These are phyloP conservation scores for Zenarchopterus dispar DNA, from an alignment of 2,797 vertebrate species.

Conservation along the genomic window DNA sequence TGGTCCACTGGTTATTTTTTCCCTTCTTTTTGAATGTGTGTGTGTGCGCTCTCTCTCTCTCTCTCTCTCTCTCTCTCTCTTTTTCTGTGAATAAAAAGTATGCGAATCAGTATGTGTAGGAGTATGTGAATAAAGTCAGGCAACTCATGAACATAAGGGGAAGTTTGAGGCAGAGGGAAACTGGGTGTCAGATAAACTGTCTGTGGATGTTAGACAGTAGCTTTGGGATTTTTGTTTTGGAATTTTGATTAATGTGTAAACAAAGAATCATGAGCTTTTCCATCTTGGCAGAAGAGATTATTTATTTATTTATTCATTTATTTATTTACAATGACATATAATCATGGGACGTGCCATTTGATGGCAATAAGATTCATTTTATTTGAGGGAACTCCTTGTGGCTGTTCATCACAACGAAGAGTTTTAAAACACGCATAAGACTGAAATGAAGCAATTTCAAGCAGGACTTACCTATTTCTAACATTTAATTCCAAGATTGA, in stretches of 20 bases:
- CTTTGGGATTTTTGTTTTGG: background rate
- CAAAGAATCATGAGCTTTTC: background rate
- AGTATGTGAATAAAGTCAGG: slow-evolving; percentile 28
- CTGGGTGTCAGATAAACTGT: background rate
- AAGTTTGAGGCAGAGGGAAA: slow-evolving; percentile 10
- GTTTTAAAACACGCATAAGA: background rate
- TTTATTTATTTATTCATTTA: background rate
- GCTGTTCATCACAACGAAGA: background rate
- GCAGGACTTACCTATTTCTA: background rate
- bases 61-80: no score
- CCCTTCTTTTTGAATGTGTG: no score
- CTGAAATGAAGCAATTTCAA: background rate
- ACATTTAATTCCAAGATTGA: background rate
- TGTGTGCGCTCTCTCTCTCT: no score
- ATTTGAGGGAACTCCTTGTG: background rate
- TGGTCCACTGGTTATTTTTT: slow-evolving; percentile 3
- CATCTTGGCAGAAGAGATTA: background rate
- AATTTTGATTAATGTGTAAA: background rate
- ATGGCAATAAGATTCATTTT: background rate
- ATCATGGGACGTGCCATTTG: background rate
- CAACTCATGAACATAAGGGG: slow-evolving; percentile 10
- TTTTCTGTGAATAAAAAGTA: no score
- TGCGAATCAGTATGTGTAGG: no score
- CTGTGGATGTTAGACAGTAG: background rate
- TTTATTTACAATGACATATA: background rate